phyloP scores from a whole-genome alignment of 2,113 vertebrate genomes.

The Saimiri boliviensis region DNA sequence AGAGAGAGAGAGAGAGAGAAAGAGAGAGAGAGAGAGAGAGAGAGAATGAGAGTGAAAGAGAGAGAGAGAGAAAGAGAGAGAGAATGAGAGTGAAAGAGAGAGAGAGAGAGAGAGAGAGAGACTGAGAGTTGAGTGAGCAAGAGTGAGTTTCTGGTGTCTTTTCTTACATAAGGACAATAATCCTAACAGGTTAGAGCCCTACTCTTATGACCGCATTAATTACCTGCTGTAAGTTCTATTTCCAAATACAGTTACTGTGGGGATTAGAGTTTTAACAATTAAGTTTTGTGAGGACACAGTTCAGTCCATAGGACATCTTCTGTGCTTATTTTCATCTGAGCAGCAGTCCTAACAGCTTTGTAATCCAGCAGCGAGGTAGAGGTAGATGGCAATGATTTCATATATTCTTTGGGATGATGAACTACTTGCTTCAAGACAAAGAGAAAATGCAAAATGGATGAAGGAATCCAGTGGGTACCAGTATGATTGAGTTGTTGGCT shows the following conservation, averaged over 20 bases:
- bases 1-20: neutral
- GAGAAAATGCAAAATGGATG: neutral
- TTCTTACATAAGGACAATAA: neutral
- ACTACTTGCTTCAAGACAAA: conserved; percentile 27
- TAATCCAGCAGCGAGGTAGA: neutral
- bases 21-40: no score
- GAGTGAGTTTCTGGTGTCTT: neutral
- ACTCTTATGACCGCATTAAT: neutral
- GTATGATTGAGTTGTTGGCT: neutral
- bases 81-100: no score
- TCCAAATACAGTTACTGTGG: neutral
- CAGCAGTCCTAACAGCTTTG: neutral
- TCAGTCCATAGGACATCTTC: neutral
- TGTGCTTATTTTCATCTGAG: neutral
- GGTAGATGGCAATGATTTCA: neutral
- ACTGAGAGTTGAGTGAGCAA: neutral
- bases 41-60: no score
- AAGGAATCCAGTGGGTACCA: neutral
- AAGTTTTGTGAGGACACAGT: neutral
- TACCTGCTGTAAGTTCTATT: neutral
- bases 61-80: neutral
- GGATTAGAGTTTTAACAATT: neutral
- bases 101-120: neutral
- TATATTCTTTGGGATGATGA: neutral
- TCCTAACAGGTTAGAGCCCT: no score